Evolutionary conservation across 2,888 invertebrate species (phyloP).

Genomic region (Byasa hedistus): DNA sequence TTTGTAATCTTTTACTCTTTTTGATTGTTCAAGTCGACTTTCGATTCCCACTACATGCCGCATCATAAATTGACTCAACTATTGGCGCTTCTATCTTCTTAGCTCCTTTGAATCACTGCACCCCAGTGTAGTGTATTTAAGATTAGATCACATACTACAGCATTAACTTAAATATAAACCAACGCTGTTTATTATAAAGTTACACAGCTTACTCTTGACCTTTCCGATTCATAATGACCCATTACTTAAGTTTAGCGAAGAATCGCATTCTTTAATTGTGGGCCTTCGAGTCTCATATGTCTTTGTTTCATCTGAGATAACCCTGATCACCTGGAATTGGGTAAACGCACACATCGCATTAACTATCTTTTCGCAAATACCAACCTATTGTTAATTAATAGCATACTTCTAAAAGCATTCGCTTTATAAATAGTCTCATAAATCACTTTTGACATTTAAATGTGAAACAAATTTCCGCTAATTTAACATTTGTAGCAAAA

Average conservation of each 20-base stretch:
- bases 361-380: slow-evolving; percentile 1
- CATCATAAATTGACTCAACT: too few species aligned
- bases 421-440: slow-evolving; percentile 17
- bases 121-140: too few species aligned
- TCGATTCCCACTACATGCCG: too few species aligned
- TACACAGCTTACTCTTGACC: slow-evolving; percentile 1
- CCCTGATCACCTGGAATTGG: slow-evolving; percentile 24
- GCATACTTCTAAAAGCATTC: slow-evolving; percentile 11
- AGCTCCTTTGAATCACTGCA: too few species aligned
- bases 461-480: slow-evolving; percentile 23
- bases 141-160: too few species aligned
- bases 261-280: too few species aligned
- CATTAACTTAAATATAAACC: too few species aligned
- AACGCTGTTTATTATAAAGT: too few species aligned
- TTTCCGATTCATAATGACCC: slow-evolving; percentile 1
- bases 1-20: too few species aligned
- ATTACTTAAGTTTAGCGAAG: slow-evolving; percentile 7
- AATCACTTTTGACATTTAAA: slow-evolving; percentile 27
- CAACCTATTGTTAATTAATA: slow-evolving; percentile 24
- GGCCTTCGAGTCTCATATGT: slow-evolving; percentile 18
- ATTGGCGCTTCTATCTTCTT: too few species aligned
- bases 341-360: slow-evolving; percentile 11
- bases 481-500: slow-evolving; percentile 22
- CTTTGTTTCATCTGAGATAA: slow-evolving; percentile 23
- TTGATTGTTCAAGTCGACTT: too few species aligned